Evolutionary conservation across 2,888 invertebrate species (phyloP).

Genomic region (Calliphora vomitoria): DNA sequence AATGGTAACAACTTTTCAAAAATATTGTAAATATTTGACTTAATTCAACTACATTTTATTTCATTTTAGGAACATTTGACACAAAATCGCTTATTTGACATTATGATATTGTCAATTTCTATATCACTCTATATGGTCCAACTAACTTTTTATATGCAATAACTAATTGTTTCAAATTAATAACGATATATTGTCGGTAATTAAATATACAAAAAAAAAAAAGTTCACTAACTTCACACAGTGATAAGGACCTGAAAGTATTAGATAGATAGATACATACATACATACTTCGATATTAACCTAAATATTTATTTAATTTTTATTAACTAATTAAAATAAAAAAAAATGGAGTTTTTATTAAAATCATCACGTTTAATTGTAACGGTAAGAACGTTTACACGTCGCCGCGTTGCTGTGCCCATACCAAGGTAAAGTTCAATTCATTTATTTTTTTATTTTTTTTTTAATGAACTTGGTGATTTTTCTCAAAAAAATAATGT

Average conservation of each 20-base stretch:
- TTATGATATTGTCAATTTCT: constrained; percentile 82
- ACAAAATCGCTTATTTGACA: constrained; percentile 82
- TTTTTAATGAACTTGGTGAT: not conserved
- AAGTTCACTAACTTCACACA: constrained; percentile 1
- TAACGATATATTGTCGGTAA: constrained; percentile 37
- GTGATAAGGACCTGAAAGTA: constrained; percentile 27
- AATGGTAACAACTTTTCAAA: constrained; percentile 46
- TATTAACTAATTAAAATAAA: constrained; percentile 3
- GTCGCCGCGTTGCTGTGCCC: constrained; percentile 84
- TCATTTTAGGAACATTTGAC: constrained; percentile 82
- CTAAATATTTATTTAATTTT: constrained; percentile 5
- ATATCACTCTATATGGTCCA: constrained; percentile 75
- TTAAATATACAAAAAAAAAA: constrained; percentile 10
- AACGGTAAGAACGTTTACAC: constrained; percentile 82
- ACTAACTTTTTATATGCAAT: constrained; percentile 63
- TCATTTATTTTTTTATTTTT: constrained; percentile 48
- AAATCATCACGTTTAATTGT: constrained; percentile 84
- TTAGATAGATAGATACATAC: not conserved
- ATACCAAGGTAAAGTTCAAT: constrained; percentile 83
- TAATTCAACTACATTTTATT: constrained; percentile 58
- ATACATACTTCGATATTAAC: constrained; percentile 18
- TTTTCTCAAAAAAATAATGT: constrained; percentile 8
- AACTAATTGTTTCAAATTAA: constrained; percentile 44
- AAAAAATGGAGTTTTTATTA: constrained; percentile 83
- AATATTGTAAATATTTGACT: not conserved